phyloP scores from a whole-genome alignment of 2,888 invertebrate species.

The Philhelius pedissequus region DNA sequence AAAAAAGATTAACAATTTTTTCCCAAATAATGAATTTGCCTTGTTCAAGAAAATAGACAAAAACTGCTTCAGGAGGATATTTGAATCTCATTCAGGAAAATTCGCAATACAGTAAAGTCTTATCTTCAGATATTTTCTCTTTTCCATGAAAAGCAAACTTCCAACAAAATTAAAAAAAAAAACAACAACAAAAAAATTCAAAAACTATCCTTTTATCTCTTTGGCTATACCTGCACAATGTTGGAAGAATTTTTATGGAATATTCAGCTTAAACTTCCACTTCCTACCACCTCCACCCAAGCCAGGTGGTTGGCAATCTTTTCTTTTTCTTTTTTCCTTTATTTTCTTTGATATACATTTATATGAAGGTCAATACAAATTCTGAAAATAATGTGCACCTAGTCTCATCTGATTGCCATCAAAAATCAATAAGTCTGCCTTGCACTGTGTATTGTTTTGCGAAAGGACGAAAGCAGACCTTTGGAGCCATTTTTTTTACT shows the following conservation, averaged over 20 bases:
- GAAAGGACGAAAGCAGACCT: neutral
- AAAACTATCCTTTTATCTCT: conserved; percentile 18
- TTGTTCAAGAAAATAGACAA: neutral
- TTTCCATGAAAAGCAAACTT: neutral
- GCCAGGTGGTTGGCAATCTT: neutral
- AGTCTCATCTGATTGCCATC: neutral
- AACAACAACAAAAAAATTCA: neutral
- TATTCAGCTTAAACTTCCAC: neutral
- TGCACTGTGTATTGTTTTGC: neutral
- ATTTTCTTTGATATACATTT: no score
- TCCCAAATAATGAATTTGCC: neutral
- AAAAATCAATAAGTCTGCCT: conserved; percentile 1
- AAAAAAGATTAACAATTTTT: neutral
- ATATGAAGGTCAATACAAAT: neutral
- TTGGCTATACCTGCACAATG: neutral
- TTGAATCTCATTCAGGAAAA: neutral
- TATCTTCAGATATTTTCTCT: neutral
- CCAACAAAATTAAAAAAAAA: neutral
- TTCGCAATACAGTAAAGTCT: neutral
- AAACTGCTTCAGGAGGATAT: neutral
- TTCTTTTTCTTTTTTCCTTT: no score
- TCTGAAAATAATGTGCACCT: neutral
- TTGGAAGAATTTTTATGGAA: neutral
- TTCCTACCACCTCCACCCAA: neutral
- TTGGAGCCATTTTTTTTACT: neutral